Conservation (phyloP, 2,113 vertebrate species). For the Ia io region DNA sequence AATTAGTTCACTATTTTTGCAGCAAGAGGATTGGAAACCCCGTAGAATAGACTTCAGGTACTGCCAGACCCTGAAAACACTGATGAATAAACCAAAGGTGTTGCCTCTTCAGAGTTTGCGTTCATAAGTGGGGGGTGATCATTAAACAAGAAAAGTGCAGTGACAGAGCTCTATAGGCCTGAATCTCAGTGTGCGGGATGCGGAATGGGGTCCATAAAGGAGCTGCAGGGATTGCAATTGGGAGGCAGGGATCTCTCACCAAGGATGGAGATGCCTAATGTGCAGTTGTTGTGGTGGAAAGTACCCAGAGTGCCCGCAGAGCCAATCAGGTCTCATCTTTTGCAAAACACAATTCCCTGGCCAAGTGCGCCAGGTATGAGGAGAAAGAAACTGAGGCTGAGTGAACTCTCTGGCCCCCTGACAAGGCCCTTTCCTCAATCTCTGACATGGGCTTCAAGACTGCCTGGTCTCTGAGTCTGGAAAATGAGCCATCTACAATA, state of each 20-base stretch:
- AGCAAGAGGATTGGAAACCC: background rate
- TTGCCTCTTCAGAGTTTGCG: background rate
- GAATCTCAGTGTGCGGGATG: background rate
- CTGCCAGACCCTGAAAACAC: background rate
- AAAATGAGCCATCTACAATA: background rate
- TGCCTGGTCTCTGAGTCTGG: too few relatives aligned
- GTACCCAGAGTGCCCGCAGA: background rate
- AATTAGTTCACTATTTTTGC: background rate
- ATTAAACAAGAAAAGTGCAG: background rate
- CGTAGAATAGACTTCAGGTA: background rate
- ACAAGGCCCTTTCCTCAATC: too few relatives aligned
- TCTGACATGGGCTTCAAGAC: background rate
- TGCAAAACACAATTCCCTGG: background rate
- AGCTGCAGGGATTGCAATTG: background rate
- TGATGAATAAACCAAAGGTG: background rate
- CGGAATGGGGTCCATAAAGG: too few relatives aligned
- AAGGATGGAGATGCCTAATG: accelerated
- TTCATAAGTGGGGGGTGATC: background rate
- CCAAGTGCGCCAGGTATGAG: background rate
- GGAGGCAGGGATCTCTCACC: background rate
- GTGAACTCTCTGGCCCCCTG: too few relatives aligned
- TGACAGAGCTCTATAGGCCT: background rate
- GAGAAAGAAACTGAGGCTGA: background rate
- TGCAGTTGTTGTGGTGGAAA: background rate
- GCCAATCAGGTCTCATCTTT: background rate